Evolutionary conservation across 2,113 vertebrate species (phyloP).

Genomic region (Chunga burmeisteri): DNA sequence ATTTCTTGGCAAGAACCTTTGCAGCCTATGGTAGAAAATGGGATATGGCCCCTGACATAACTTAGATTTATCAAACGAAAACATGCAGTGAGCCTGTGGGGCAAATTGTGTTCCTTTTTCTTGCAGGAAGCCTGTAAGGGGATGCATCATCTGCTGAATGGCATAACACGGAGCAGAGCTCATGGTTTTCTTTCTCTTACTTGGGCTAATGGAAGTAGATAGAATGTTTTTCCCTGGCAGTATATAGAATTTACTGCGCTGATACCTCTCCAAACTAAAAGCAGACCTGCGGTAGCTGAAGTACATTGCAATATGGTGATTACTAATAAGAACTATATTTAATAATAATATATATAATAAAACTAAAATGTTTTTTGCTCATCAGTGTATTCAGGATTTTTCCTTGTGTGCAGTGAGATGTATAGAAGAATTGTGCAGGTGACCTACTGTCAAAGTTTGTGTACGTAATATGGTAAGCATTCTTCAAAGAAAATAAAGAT

Average conservation of each 20-base stretch:
- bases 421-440: background rate
- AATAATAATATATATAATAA: too few relatives aligned
- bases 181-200: background rate
- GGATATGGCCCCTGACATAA: background rate
- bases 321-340: background rate
- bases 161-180: background rate
- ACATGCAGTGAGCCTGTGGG: background rate
- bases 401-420: background rate
- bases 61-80: background rate
- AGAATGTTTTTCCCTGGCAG: background rate
- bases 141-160: background rate
- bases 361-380: background rate
- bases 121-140: background rate
- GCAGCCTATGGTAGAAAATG: background rate
- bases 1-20: conserved; percentile 24
- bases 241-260: background rate
- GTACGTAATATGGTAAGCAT: background rate
- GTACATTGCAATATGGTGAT: background rate
- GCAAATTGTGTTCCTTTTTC: background rate
- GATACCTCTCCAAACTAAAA: background rate
- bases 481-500: background rate
- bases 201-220: background rate
- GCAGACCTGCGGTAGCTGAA: background rate
- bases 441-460: background rate
- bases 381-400: background rate